A percentile compares a stretch with the other conserved stretches of the same genome.
These are phyloP conservation scores for Parapristionchus giblindavisi DNA, from an alignment of 2,888 invertebrate species.

Conservation along the genomic window DNA sequence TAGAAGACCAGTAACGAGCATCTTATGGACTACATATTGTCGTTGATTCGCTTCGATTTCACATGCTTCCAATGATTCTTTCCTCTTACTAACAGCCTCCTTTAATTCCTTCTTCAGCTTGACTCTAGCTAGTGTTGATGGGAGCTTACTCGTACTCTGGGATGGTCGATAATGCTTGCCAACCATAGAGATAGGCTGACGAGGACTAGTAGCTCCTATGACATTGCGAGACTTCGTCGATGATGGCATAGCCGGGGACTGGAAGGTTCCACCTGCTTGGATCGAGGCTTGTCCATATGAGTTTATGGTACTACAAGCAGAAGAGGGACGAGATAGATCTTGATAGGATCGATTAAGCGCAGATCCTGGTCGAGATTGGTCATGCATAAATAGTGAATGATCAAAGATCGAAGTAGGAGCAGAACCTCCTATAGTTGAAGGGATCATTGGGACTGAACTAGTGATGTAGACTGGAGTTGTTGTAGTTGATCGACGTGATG, in stretches of 20 bases:
- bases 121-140: constrained; percentile 63
- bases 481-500: not conserved
- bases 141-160: constrained; percentile 46
- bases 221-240: not conserved
- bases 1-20: constrained; percentile 66
- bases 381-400: not conserved
- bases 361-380: not conserved
- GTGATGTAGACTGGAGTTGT: constrained; percentile 41
- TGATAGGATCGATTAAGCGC: constrained; percentile 7
- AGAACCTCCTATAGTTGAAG: not conserved
- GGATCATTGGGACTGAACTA: not conserved
- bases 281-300: constrained; percentile 2
- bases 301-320: constrained; percentile 14
- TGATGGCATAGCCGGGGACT: not conserved
- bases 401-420: not conserved
- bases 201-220: not conserved
- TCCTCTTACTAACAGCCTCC: constrained; percentile 71
- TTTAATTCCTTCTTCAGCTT: constrained; percentile 73
- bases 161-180: constrained; percentile 34
- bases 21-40: constrained; percentile 66
- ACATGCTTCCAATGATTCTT: constrained; percentile 71
- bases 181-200: constrained; percentile 36
- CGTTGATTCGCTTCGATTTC: constrained; percentile 71
- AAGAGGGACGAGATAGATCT: constrained; percentile 34
- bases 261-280: constrained; percentile 14